Base-by-base conservation (phyloP, 2,113 vertebrate species). In the Myrmecobius fasciatus region DNA sequence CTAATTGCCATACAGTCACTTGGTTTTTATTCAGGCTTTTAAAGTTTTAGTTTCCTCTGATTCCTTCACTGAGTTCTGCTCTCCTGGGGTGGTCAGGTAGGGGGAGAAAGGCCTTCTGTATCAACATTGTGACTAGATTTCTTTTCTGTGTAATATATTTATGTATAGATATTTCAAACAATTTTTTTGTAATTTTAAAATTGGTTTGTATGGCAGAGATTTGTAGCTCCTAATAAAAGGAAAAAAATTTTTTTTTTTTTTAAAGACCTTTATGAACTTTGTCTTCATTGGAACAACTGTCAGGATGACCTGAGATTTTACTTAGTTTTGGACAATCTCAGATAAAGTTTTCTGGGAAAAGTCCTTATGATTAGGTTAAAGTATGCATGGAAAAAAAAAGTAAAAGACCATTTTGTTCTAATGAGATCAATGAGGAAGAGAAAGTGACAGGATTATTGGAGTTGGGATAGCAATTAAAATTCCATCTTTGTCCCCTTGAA, bases 181-280 rank as follows among this genome's bases (percentile, higher is more conserved):
- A 51, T 92, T 95, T 93, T 94, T 95, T 93, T 92, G 91, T 17
- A 93, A 25, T 92, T 92, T 97, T 94, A 89, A 52, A 94, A 94
- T 95, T 92, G 91, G 54, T 98, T 98, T 98, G 96, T 98, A 95
- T 60, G 91, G 94, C 52, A 8, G 0, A 91, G 95, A 89, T 93
- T 31, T 54, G 91, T 96, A 91, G 94, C 83, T 97, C 93, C 94
- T 95, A 98, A 98, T 98, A 98, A 98, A 98, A 36, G 25, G 60
- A 49, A 91, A 95, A 75, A 17, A 24, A 36, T 67, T 53, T 53
- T 53, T 53, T 22, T 53, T 53, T 20, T 22, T 24, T 24, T 53
- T 20, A 24, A 75, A 75, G 14, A 75, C 14, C 14, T n/a, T 36
- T 75, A 75, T 6, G 14, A 75, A 36, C 12, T 75, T 36, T 1